Conservation (phyloP, 2,113 vertebrate genomes). For the Scophthalmus maximus region DNA sequence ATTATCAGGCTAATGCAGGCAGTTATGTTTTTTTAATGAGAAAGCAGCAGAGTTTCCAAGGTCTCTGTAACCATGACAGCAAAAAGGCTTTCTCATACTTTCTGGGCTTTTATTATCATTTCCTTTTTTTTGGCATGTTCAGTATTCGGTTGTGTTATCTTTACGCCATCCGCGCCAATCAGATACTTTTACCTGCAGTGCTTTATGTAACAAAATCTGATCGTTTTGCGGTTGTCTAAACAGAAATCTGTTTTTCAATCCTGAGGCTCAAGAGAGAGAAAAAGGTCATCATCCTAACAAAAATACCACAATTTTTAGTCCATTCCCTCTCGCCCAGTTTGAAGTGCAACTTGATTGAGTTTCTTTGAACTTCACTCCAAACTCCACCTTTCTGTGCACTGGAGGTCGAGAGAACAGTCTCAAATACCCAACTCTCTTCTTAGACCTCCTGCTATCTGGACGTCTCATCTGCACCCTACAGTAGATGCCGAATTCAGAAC, state of each 20-base stretch:
- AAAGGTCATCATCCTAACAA: background rate
- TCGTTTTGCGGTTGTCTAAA: constrained; percentile 21
- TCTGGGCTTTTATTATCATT: constrained; percentile 17
- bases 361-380: constrained; percentile 53
- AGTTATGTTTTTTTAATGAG: constrained; percentile 10
- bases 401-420: constrained; percentile 59
- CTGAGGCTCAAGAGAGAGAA: background rate
- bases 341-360: constrained; percentile 47
- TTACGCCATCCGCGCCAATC: constrained; percentile 20
- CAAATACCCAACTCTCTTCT: constrained; percentile 66
- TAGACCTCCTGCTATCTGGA: constrained; percentile 71
- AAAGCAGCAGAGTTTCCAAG: constrained; percentile 32
- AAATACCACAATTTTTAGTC: background rate
- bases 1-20: constrained; percentile 34
- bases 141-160: constrained; percentile 22
- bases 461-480: constrained; percentile 75
- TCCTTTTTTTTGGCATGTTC: constrained; percentile 23
- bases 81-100: constrained; percentile 20
- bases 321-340: background rate
- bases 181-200: constrained; percentile 24
- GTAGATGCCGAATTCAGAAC: constrained; percentile 65
- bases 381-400: constrained; percentile 60
- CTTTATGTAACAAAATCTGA: constrained; percentile 19
- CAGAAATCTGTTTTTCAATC: constrained; percentile 8
- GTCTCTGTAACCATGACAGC: constrained; percentile 47